A percentile compares a stretch with the other conserved stretches of the same genome.
phyloP scores from a whole-genome alignment of 1,140 invertebrate species.

The Bactericera cockerelli region DNA sequence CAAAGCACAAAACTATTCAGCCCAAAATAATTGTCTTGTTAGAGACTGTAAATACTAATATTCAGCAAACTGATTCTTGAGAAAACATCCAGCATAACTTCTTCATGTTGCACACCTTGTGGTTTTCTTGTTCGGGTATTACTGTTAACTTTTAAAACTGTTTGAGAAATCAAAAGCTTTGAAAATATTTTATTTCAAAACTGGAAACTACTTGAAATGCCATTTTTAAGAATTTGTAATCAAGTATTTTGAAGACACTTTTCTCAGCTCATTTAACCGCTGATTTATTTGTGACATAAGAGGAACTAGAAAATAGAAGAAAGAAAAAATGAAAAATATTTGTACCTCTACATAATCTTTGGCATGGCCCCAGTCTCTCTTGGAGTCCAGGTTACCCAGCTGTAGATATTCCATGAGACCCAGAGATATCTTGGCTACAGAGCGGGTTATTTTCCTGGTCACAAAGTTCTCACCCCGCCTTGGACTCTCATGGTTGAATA shows the following conservation, averaged over 20 bases:
- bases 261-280: slow-evolving; percentile 3
- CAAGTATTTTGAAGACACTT: not conserved
- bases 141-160: no score
- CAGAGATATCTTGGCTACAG: slow-evolving; percentile 88
- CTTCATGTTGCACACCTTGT: no score
- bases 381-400: slow-evolving; percentile 89
- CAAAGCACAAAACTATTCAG: no score
- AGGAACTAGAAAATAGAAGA: slow-evolving; percentile 13
- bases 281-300: not conserved
- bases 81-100: no score
- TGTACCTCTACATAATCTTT: slow-evolving; percentile 96
- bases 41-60: no score
- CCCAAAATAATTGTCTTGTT: no score
- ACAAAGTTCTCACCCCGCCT: slow-evolving; percentile 97
- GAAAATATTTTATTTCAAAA: no score
- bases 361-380: slow-evolving; percentile 98
- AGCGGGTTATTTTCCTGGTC: slow-evolving; percentile 93
- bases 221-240: no score
- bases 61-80: no score
- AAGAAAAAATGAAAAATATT: slow-evolving; percentile 17
- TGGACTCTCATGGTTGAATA: slow-evolving; percentile 99
- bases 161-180: no score
- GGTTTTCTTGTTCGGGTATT: no score
- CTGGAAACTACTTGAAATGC: no score
- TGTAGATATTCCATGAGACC: slow-evolving; percentile 76